phyloP scores from a whole-genome alignment of 1,140 invertebrate species.

The Macrobrachium rosenbergii region DNA sequence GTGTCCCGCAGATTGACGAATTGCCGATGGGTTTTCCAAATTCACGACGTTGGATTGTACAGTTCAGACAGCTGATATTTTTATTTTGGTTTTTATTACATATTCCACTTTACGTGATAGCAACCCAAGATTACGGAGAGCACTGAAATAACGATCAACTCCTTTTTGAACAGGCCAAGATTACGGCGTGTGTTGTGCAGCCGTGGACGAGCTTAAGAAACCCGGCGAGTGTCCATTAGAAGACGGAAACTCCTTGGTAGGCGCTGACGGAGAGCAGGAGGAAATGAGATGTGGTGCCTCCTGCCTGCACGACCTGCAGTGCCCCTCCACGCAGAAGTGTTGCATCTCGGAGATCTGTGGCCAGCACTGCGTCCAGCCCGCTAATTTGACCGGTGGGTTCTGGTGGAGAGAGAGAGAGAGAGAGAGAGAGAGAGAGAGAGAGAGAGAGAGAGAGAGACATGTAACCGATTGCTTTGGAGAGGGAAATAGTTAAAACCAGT shows the following conservation, averaged over 20 bases:
- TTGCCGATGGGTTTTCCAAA: too few relatives aligned
- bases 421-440: slow-evolving; percentile 29
- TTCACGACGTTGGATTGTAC: too few relatives aligned
- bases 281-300: slow-evolving; percentile 75
- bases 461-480: background rate
- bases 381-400: slow-evolving; percentile 77
- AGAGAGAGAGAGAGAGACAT: background rate
- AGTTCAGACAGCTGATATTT: too few relatives aligned
- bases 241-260: slow-evolving; percentile 44
- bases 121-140: too few relatives aligned
- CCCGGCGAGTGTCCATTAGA: slow-evolving; percentile 80
- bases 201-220: slow-evolving; percentile 80
- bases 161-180: slow-evolving; percentile 76
- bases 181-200: slow-evolving; percentile 89
- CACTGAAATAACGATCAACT: too few relatives aligned
- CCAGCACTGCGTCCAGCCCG: slow-evolving; percentile 77
- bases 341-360: slow-evolving; percentile 78
- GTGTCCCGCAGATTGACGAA: too few relatives aligned
- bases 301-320: slow-evolving; percentile 84
- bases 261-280: slow-evolving; percentile 64
- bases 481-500: too few relatives aligned
- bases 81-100: too few relatives aligned
- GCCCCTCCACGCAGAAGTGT: slow-evolving; percentile 84
- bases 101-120: too few relatives aligned
- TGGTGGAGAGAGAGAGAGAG: slow-evolving; percentile 16